Conservation (phyloP, 2,888 invertebrate genomes). For the Melieria crassipennis region DNA sequence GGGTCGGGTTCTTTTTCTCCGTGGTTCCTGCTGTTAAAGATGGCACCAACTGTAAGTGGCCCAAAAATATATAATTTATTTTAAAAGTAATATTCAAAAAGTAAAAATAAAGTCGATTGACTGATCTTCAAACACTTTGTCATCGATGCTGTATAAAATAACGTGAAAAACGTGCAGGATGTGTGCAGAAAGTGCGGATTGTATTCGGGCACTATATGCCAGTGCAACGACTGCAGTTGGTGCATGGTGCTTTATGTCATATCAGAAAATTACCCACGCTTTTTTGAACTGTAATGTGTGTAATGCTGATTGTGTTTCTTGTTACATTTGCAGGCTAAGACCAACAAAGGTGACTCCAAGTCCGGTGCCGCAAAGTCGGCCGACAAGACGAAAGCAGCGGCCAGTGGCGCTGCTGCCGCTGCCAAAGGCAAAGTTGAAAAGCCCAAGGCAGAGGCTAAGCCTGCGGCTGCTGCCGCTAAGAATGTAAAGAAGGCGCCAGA, state of each 20-base stretch:
- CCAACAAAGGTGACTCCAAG: conserved; percentile 62
- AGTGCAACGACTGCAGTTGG: neutral
- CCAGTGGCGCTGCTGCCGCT: conserved; percentile 48
- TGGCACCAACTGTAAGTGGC: conserved; percentile 66
- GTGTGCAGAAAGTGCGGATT: conserved; percentile 1
- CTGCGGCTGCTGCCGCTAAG: conserved; percentile 60
- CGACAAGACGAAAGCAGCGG: conserved; percentile 59
- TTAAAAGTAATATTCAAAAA: conserved; percentile 3
- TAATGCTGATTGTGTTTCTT: conserved; percentile 21
- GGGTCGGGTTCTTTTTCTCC: conserved; percentile 59
- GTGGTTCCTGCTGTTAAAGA: conserved; percentile 61
- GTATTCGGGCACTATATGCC: neutral
- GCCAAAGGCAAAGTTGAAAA: conserved; percentile 65
- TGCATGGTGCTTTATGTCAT: too few species aligned
- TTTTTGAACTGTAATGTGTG: neutral
- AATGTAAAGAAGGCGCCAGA: conserved; percentile 64
- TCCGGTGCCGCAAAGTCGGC: conserved; percentile 61
- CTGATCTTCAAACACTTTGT: too few species aligned
- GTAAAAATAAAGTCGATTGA: neutral
- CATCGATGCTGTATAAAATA: neutral
- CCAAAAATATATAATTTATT: conserved; percentile 38
- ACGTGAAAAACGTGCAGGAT: neutral
- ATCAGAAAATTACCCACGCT: neutral
- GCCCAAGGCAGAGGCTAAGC: conserved; percentile 62
- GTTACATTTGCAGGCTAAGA: conserved; percentile 56